Evolutionary conservation across 1,140 invertebrate genomes (phyloP).

Genomic region (Euglossa dilemma): DNA sequence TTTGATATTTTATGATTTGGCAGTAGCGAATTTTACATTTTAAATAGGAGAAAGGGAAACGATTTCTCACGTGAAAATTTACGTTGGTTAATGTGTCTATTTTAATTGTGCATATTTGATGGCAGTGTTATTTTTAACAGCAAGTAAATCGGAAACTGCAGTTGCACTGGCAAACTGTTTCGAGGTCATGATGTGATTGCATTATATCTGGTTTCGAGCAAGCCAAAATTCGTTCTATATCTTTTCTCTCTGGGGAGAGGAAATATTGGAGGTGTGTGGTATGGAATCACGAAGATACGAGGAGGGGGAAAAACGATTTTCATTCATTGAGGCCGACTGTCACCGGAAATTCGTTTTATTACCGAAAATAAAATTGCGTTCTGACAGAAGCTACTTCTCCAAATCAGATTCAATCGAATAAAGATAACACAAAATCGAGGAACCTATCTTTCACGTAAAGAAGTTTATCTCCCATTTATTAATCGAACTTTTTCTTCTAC

Average conservation of each 20-base stretch:
- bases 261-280: slow-evolving; percentile 24
- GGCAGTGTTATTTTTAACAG: background rate
- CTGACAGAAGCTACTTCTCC: background rate
- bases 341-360: slow-evolving; percentile 21
- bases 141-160: background rate
- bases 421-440: background rate
- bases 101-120: background rate
- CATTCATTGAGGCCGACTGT: slow-evolving; percentile 21
- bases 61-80: too few species aligned
- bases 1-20: too few species aligned
- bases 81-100: too few species aligned
- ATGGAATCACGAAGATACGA: slow-evolving; percentile 22
- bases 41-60: too few species aligned
- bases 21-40: too few species aligned
- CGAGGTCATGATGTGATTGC: background rate
- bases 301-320: slow-evolving; percentile 15
- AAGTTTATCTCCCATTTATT: background rate
- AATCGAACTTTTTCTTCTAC: background rate
- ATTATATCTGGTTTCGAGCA: slow-evolving; percentile 27
- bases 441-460: background rate
- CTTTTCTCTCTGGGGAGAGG: background rate
- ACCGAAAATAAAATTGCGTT: background rate
- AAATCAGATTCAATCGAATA: background rate
- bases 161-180: background rate
- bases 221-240: slow-evolving; percentile 26